A percentile compares a stretch with the other conserved stretches of the same genome.
Evolutionary conservation across 2,113 vertebrate genomes (phyloP).

Genomic region (Cyrtonyx montezumae): DNA sequence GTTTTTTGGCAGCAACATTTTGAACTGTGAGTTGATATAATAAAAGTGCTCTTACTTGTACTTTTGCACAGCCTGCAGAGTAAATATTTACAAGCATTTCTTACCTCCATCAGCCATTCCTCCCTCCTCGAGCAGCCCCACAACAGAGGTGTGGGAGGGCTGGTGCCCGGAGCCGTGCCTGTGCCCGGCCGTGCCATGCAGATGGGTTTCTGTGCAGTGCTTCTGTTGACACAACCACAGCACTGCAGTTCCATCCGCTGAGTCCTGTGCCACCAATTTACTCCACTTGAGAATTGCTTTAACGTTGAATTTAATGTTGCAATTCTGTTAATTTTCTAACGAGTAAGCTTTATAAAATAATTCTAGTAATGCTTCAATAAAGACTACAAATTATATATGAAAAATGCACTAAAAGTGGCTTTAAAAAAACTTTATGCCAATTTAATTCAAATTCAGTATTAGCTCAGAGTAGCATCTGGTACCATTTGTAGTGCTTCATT

Average conservation of each 20-base stretch:
- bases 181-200: neutral
- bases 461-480: neutral
- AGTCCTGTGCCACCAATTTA: neutral
- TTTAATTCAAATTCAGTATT: neutral
- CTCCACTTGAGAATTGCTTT: neutral
- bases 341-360: neutral
- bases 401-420: neutral
- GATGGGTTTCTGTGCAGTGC: neutral
- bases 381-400: neutral
- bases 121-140: neutral
- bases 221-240: neutral
- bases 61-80: neutral
- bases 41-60: neutral
- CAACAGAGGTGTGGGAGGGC: neutral
- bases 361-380: neutral
- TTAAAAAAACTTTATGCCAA: neutral
- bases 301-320: neutral
- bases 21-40: neutral
- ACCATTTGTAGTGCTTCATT: neutral
- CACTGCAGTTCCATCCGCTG: neutral
- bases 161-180: neutral
- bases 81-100: neutral
- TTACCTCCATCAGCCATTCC: neutral
- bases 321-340: neutral
- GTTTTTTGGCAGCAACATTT: neutral